phyloP scores from a whole-genome alignment of 2,888 invertebrate genomes.

The Napeogenes inachia region DNA sequence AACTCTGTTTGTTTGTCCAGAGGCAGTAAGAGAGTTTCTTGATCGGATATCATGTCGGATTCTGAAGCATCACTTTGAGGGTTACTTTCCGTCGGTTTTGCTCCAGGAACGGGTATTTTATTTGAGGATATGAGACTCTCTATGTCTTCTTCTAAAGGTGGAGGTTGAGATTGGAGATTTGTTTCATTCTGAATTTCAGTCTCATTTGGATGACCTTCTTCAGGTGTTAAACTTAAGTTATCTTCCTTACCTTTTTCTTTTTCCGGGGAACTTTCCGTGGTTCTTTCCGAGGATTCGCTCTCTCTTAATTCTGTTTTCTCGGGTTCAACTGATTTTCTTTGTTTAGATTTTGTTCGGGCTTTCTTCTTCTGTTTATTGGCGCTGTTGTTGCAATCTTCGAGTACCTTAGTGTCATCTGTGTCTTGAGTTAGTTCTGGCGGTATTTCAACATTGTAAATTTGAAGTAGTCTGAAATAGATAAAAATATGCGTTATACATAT shows the following conservation, averaged over 20 bases:
- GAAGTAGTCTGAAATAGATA: conserved; percentile 79
- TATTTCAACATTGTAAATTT: conserved; percentile 83
- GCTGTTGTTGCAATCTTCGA: conserved; percentile 46
- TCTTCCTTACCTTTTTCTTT: conserved; percentile 48
- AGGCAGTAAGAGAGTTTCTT: conserved; percentile 51
- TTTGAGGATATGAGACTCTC: conserved; percentile 73
- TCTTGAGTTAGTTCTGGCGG: conserved; percentile 76
- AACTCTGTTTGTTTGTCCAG: conserved; percentile 71
- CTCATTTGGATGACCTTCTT: conserved; percentile 21
- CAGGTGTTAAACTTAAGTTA: not conserved
- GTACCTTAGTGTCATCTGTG: conserved; percentile 54
- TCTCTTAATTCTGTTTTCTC: conserved; percentile 47
- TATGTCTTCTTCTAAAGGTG: conserved; percentile 65
- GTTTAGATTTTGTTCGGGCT: conserved; percentile 62
- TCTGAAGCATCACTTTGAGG: conserved; percentile 56
- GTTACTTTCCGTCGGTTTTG: conserved; percentile 43
- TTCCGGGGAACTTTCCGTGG: conserved; percentile 58
- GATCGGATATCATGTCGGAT: conserved; percentile 48
- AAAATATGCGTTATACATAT: conserved; percentile 4
- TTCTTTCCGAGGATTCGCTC: conserved; percentile 58
- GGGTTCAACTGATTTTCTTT: conserved; percentile 58
- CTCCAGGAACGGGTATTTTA: conserved; percentile 67
- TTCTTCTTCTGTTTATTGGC: conserved; percentile 62
- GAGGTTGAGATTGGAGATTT: conserved; percentile 26
- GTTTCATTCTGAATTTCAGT: conserved; percentile 15